Evolutionary conservation across 2,113 vertebrate species (phyloP).

Genomic region (Chionodraco myersi): DNA sequence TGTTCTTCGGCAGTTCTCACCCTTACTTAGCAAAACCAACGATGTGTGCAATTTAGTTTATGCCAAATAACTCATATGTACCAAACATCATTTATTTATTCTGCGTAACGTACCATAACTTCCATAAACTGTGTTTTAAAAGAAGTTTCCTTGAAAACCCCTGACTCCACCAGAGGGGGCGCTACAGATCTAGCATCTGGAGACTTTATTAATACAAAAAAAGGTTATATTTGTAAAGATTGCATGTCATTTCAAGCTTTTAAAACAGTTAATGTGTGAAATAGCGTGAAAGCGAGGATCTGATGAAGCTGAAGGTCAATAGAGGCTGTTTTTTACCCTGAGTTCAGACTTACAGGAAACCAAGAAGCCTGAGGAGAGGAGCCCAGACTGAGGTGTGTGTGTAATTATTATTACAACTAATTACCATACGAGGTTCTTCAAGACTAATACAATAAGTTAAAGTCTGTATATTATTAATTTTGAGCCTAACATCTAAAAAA

Average conservation of each 20-base stretch:
- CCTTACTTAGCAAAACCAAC: slow-evolving; percentile 47
- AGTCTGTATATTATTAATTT: no score
- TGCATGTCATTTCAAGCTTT: neutral
- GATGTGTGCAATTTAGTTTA: neutral
- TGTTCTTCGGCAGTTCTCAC: slow-evolving; percentile 87
- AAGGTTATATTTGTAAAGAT: neutral
- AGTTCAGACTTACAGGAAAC: neutral
- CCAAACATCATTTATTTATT: neutral
- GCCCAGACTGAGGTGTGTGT: no score
- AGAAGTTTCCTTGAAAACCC: slow-evolving; percentile 68
- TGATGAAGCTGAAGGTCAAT: slow-evolving; percentile 10
- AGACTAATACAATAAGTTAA: no score
- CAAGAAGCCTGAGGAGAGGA: no score
- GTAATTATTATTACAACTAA: no score
- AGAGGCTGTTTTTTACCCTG: accelerated
- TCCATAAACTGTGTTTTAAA: slow-evolving; percentile 42
- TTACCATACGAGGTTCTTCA: no score
- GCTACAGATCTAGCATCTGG: neutral
- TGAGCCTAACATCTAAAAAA: no score
- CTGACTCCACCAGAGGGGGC: slow-evolving; percentile 44
- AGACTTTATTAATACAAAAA: neutral
- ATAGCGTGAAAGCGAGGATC: neutral
- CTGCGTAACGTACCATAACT: slow-evolving; percentile 38
- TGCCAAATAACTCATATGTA: neutral
- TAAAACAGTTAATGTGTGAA: neutral